phyloP scores from a whole-genome alignment of 1,140 invertebrate genomes.

The Panagrolaimus sp. region DNA sequence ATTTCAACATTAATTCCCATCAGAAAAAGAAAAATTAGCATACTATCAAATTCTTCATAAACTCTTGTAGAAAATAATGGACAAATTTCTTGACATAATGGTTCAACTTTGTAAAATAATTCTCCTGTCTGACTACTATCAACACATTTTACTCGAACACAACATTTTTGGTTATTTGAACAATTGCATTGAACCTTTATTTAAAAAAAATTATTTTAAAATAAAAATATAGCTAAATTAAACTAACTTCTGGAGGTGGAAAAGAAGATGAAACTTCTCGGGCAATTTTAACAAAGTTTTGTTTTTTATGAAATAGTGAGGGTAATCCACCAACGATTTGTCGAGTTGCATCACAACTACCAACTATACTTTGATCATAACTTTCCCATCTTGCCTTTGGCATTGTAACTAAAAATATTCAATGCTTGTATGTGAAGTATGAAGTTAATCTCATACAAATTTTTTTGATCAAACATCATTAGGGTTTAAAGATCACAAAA shows the following conservation, averaged over 20 bases:
- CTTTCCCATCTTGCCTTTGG: neutral
- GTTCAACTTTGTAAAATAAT: neutral
- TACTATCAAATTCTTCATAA: conserved; percentile 3
- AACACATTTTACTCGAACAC: conserved; percentile 8
- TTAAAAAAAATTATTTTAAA: neutral
- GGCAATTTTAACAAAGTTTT: neutral
- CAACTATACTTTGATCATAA: neutral
- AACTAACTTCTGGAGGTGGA: neutral
- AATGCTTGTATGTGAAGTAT: no score
- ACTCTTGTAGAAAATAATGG: neutral
- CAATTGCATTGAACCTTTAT: neutral
- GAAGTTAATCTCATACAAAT: no score
- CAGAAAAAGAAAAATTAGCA: neutral
- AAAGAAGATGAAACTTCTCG: neutral
- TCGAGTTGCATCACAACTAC: conserved; percentile 10
- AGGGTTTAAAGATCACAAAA: no score
- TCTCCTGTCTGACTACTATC: neutral
- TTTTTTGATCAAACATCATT: no score
- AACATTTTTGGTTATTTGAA: neutral
- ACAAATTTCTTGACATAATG: conserved; percentile 1
- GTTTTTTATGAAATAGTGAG: neutral
- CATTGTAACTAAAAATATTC: neutral
- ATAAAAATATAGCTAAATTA: no score
- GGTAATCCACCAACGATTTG: conserved; percentile 4
- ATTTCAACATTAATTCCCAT: no score